These are phyloP conservation scores for Proteles cristata DNA, from an alignment of 2,113 vertebrate species.

Conservation along the genomic window DNA sequence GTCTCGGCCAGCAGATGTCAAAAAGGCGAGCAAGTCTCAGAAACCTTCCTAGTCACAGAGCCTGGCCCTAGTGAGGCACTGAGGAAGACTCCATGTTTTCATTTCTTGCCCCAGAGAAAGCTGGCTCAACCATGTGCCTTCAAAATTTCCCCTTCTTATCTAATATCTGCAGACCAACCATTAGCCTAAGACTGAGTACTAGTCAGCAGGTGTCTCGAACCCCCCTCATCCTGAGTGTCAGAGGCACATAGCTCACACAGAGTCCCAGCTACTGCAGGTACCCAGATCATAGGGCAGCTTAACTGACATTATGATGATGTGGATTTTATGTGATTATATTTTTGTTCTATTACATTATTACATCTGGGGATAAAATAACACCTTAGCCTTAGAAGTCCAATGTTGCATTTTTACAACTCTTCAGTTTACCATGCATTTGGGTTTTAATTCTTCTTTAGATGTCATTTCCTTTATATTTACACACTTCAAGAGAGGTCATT, in stretches of 20 bases:
- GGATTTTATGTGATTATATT: background rate
- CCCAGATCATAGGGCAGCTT: background rate
- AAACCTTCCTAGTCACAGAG: background rate
- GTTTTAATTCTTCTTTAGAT: background rate
- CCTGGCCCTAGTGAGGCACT: background rate
- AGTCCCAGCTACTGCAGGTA: background rate
- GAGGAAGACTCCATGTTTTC: background rate
- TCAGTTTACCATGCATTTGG: background rate
- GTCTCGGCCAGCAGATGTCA: background rate
- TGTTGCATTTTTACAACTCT: background rate
- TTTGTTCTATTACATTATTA: background rate
- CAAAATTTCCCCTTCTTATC: background rate
- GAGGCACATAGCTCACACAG: background rate
- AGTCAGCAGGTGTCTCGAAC: background rate
- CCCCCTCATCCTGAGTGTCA: background rate
- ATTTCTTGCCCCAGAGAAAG: background rate
- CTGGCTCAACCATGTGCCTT: background rate
- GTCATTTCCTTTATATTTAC: background rate
- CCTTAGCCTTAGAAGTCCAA: background rate
- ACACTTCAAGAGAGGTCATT: background rate
- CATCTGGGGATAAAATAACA: constrained; percentile 37
- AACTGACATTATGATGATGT: background rate
- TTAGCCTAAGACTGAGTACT: background rate
- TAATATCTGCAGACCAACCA: background rate
- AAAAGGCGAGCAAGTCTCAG: background rate